Evolutionary conservation across 2,113 vertebrate genomes (phyloP), one percentile per base, ranked within the genome.

Genomic region (Geococcyx californianus): DNA sequence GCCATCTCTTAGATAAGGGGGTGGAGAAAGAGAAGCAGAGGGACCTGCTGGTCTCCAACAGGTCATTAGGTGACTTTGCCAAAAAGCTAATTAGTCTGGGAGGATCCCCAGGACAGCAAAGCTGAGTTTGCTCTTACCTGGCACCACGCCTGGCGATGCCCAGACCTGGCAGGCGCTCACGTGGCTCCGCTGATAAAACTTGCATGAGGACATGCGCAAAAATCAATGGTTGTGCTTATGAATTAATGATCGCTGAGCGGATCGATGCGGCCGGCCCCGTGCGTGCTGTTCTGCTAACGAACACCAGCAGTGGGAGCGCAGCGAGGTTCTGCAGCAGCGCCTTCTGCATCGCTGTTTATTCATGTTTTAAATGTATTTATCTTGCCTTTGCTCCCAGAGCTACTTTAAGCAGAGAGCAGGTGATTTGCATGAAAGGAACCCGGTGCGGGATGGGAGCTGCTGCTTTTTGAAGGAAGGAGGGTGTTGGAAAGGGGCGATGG

Each of bases 231-330:
- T 36, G 58, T 6, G 62, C 85, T 90, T 47, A n/a, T 38, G 86
- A 93, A 80, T 94, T 91, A 93, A 83, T 24, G 81, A 96, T 89
- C 5, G 14, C 33, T 1, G 44, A 11, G 84, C 4, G 3, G 84
- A 82, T 93, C 82, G 33, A 84, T 77, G 79, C 80, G 3, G 60
- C 59, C 83, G 29, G 72, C 84, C 85, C 84, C 2, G 31, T 3
- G 45, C 52, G 1, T 13, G 81, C 87, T 82, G 66, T 49, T 31
- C 3, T 84, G 89, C 69, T 52, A 33, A 60, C 0, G 38, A 90
- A 4, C 45, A 51, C 70, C 78, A 52, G 88, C 91, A 67, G 86
- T 47, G 80, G 92, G 73, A 94, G 91, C 20, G 19, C 47, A 12
- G 72, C 79, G 66, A 29, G 5, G 16, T 5, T 6, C 72, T 12